phyloP scores from a whole-genome alignment of 2,888 invertebrate species.

The Sesia apiformis region DNA sequence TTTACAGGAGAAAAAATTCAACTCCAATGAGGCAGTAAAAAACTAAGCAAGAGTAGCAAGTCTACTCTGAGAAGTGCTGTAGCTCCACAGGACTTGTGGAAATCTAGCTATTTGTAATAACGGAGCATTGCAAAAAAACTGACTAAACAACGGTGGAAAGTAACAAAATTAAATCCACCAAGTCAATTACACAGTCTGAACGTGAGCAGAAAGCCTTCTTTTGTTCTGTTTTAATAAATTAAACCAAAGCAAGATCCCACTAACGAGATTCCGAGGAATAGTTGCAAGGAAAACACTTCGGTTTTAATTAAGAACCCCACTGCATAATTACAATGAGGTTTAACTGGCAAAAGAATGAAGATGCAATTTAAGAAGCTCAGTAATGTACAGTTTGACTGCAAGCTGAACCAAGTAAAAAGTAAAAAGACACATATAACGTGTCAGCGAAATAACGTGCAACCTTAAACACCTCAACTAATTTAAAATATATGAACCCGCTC shows the following conservation, averaged over 20 bases:
- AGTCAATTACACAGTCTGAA: neutral
- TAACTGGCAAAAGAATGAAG: neutral
- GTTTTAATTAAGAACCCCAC: conserved; percentile 7
- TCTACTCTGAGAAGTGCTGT: too few relatives aligned
- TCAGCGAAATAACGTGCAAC: too few relatives aligned
- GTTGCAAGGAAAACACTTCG: conserved; percentile 2
- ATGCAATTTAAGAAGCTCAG: neutral
- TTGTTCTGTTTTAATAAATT: conserved; percentile 1
- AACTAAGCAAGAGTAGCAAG: too few relatives aligned
- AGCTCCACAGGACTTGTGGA: too few relatives aligned
- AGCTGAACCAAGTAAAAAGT: neutral
- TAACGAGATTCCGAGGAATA: neutral
- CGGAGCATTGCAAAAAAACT: too few relatives aligned
- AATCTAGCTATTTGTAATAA: too few relatives aligned
- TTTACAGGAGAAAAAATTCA: too few relatives aligned
- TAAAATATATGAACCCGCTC: too few relatives aligned
- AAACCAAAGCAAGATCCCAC: conserved; percentile 2
- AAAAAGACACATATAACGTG: too few relatives aligned
- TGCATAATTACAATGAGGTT: conserved; percentile 5
- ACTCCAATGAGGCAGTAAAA: too few relatives aligned
- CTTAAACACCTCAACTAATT: too few relatives aligned
- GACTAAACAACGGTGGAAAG: too few relatives aligned
- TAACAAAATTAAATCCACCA: neutral
- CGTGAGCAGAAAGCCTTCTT: neutral
- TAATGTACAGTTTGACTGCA: neutral